Base-by-base conservation (phyloP, 2,797 vertebrate species). In the Hyperoplus immaculatus region DNA sequence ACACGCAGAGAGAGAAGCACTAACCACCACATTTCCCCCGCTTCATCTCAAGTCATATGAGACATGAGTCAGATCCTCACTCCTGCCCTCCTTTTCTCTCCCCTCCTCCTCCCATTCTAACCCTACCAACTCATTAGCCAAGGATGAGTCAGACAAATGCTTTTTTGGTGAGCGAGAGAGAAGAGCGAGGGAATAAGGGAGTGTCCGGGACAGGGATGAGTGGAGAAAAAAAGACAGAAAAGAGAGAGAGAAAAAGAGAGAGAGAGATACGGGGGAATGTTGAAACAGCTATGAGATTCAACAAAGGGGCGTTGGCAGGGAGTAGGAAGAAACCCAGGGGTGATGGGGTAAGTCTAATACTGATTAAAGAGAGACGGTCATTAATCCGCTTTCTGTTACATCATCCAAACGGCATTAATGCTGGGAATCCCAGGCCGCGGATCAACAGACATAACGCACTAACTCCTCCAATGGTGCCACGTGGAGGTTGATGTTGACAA, bases 141-240 rank as follows among this genome's bases (percentile, higher is more conserved):
- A 41, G 67, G 86, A 91, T 93, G 89, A 93, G 81, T 93, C 90
- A 93, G 87, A 84, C 70, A 51, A 82, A 85, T 84, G 72, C 50
- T 80, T 83, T 77, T 87, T 83, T 64, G 62, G 77, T 83, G 82
- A 82, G 78, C 16, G 77, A 80, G 79, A 38, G 77, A 78, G 69
- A 63, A 21, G 61, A 78, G 36, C 6, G 51, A 83, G 66, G 59
- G 58, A 80, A 29, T 29, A 29, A 51, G 72, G 54, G 78, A 75
- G 59, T 5, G 61, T 68, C 46, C 54, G 63, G 74, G 36, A 62
- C 54, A 65, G 74, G 36, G 64, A 85, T 50, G 67, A 84, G 50
- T 36, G n/a, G 5, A 43, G 18, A 69, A 62, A 69, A 66, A 53
- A 47, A 18, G 51, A 39, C 41, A 65, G 80, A 29, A 29, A 29